A percentile compares a stretch with the other conserved stretches of the same genome.
phyloP scores from a whole-genome alignment of 2,888 invertebrate genomes.

The Conchocele bisecta region DNA sequence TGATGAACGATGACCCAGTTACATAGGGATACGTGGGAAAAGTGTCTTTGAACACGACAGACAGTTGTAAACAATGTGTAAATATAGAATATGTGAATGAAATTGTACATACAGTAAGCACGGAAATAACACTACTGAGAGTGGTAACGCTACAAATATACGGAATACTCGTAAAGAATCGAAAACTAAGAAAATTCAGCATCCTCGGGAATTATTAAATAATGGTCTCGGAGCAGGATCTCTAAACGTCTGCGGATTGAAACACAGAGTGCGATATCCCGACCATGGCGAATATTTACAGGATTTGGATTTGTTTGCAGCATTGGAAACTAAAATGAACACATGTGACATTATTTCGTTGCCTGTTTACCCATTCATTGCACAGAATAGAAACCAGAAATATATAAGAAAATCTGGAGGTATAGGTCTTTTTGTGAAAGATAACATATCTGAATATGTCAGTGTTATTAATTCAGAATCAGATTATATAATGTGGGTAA shows the following conservation, averaged over 20 bases:
- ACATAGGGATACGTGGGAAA: no score
- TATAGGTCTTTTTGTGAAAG: background rate
- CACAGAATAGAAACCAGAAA: conserved; percentile 7
- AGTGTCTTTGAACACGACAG: no score
- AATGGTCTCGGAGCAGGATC: no score
- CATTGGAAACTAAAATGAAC: conserved; percentile 9
- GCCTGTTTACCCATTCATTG: background rate
- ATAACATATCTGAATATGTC: background rate
- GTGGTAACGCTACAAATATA: no score
- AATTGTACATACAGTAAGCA: no score
- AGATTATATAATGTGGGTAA: conserved; percentile 16
- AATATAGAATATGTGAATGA: no score
- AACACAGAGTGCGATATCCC: conserved; percentile 1
- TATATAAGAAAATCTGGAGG: conserved; percentile 16
- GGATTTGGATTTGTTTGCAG: background rate
- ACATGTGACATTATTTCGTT: conserved; percentile 1
- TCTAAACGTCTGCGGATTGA: conserved; percentile 28
- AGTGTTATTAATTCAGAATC: conserved; percentile 3
- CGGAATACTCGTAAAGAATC: no score
- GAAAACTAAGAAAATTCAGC: no score
- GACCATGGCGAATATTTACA: background rate
- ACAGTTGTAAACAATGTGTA: no score
- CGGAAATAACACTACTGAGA: no score
- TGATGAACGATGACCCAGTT: no score
- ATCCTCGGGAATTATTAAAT: no score